Evolutionary conservation across 2,797 vertebrate species (phyloP).

Genomic region (Diceros bicornis): DNA sequence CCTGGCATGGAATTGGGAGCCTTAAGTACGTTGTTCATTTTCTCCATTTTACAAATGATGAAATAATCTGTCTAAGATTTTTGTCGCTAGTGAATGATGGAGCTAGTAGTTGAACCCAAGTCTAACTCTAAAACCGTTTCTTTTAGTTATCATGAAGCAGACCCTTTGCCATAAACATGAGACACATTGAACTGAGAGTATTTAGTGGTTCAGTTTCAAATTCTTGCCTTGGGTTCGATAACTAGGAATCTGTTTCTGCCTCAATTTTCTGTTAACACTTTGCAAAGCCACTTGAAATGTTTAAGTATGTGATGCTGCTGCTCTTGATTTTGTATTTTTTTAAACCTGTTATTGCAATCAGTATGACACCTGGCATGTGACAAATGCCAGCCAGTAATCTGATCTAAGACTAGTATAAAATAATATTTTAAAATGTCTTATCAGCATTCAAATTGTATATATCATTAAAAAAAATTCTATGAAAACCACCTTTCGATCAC

Average conservation of each 20-base stretch:
- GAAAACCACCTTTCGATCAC: not conserved
- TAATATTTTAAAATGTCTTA: constrained; percentile 49
- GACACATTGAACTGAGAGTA: not conserved
- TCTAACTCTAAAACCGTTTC: not conserved
- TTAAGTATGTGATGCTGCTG: not conserved
- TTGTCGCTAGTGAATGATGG: not conserved
- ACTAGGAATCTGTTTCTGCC: constrained; percentile 8
- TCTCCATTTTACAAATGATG: not conserved
- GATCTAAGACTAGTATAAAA: not conserved
- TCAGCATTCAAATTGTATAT: not conserved
- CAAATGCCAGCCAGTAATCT: not conserved
- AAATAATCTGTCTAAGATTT: not conserved
- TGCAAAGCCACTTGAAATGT: constrained; percentile 34
- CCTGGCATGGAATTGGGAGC: not conserved
- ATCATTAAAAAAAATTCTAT: not conserved
- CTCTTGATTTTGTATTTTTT: constrained; percentile 57
- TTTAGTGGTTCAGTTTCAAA: constrained; percentile 4
- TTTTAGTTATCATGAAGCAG: not conserved
- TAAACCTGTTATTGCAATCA: not conserved
- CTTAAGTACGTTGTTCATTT: not conserved
- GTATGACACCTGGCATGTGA: not conserved
- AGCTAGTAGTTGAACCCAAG: not conserved
- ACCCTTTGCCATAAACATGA: not conserved
- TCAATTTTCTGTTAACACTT: constrained; percentile 37
- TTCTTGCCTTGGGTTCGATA: not conserved